Base-by-base conservation (phyloP, 2,888 invertebrate species). In the Leucoma salicis region DNA sequence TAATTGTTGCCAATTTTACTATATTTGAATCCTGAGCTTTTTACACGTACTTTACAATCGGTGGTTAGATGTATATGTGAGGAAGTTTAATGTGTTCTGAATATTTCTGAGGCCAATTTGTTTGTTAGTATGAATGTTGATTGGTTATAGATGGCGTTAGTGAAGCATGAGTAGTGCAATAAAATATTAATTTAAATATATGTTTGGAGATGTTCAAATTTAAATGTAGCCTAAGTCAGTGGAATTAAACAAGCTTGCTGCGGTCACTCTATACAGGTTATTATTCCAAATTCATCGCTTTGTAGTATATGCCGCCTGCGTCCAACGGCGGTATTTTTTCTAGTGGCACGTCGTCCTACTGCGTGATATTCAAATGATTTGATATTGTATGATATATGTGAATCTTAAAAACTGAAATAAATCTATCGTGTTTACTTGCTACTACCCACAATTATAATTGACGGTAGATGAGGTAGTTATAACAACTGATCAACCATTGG, bases 1-100 rank as follows among this genome's bases (percentile, higher is more conserved):
- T n/a, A n/a, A 82, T 77, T 83, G 85, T 87, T 85, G 87, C 84
- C 84, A 87, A 85, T 78, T 29, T 74, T 74, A 65, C 70, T 55
- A 66, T 61, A 59, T 63, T 57, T 64, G 61, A 49, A 61, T 49
- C 49, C 50, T 47, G 61, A 65, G 66, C 68, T 72, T 66, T 64
- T 66, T 61, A 58, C 59, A 57, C 42, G 42, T 49, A 49, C 39
- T 49, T 45, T 47, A 55, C 37, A 44, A 44, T 46, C 32, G 48
- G 24, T 45, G 46, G 46, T 44, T 14, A 11, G 2, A 44, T 47
- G 40, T 47, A 43, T 35, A 44, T 47, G 35, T 15, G 29, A 21
- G 36, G 35, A 50, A 41, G 39, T 39, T 39, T 11, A 13, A 46
- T 42, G 36, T 45, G 49, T 44, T 41, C 21, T 35, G 14, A 28